These are phyloP conservation scores for Brachyrhaphis roseni DNA, from an alignment of 2,797 vertebrate species.

Conservation along the genomic window DNA sequence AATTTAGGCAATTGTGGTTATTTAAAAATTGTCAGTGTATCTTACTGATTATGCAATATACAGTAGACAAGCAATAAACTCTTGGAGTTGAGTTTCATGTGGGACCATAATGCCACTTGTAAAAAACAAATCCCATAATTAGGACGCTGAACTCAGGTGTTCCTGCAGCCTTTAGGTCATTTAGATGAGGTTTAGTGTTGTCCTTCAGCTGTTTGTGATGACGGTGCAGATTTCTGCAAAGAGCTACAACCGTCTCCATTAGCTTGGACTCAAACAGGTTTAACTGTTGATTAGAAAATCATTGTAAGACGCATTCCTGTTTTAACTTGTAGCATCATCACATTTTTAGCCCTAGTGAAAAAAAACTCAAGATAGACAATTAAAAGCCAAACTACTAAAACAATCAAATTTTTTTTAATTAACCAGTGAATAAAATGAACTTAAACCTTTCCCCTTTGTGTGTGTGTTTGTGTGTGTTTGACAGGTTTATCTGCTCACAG, in stretches of 20 bases:
- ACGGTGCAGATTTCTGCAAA: neutral
- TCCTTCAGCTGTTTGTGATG: neutral
- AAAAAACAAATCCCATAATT: neutral
- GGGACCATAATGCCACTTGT: neutral
- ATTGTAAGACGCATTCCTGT: neutral
- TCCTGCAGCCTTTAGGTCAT: neutral
- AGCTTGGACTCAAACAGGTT: neutral
- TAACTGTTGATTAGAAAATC: neutral
- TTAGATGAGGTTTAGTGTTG: neutral
- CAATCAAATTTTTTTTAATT: neutral
- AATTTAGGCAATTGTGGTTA: neutral
- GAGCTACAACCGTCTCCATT: neutral
- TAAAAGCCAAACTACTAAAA: neutral
- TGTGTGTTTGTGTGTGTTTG: neutral
- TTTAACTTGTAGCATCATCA: neutral
- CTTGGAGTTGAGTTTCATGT: neutral
- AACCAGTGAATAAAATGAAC: neutral
- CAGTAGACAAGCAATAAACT: neutral
- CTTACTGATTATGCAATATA: neutral
- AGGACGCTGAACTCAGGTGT: neutral
- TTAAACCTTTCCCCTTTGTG: neutral
- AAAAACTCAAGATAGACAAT: neutral
- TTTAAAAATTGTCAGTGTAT: neutral
- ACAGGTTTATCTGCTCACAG: slow-evolving; percentile 96
- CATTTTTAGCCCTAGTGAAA: neutral